A percentile compares a stretch with the other conserved stretches of the same genome.
Conservation (phyloP, 2,888 invertebrate genomes). For the Dione juno region DNA sequence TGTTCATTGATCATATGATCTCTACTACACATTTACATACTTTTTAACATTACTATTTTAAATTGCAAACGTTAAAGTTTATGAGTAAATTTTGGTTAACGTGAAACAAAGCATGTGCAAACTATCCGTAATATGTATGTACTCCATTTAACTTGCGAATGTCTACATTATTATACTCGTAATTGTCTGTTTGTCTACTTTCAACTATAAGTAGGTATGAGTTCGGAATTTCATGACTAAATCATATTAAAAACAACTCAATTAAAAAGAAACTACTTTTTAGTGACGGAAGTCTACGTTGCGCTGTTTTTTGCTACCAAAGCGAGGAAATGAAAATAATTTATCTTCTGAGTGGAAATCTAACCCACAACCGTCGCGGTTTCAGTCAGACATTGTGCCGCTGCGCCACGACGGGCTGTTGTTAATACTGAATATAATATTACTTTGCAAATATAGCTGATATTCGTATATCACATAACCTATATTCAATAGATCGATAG, state of each 20-base stretch:
- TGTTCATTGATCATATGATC: no score
- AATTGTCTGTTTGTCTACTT: background rate
- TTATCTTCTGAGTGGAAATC: no score
- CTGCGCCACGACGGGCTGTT: background rate
- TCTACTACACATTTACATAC: no score
- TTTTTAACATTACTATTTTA: background rate
- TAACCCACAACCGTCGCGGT: no score
- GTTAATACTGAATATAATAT: slow-evolving; percentile 4
- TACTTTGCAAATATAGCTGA: background rate
- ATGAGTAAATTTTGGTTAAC: background rate
- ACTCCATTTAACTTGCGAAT: background rate
- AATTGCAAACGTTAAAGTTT: background rate
- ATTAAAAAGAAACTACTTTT: no score
- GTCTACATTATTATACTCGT: background rate
- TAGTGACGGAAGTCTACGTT: no score
- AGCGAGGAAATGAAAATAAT: no score
- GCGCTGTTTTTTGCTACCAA: no score
- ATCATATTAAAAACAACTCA: background rate
- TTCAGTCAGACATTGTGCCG: no score
- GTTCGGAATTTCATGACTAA: background rate
- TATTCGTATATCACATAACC: slow-evolving; percentile 36
- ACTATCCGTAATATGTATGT: background rate
- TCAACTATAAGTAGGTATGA: background rate
- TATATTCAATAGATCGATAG: slow-evolving; percentile 38
- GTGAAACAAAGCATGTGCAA: background rate